These are phyloP conservation scores for Raja brachyura DNA, from an alignment of 2,113 vertebrate genomes.

Conservation along the genomic window DNA sequence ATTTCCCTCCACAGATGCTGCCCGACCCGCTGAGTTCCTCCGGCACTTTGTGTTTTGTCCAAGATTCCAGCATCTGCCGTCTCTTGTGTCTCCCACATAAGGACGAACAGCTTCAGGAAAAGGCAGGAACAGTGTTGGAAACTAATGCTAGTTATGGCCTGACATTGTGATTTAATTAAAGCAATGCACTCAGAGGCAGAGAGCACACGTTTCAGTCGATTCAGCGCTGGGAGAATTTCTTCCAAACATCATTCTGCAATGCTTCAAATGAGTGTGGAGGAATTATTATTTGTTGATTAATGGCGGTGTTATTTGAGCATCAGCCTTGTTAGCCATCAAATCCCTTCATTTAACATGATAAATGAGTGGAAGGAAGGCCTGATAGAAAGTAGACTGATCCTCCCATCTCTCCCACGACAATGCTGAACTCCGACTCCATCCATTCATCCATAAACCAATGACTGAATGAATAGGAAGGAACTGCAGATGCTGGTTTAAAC, in stretches of 20 bases:
- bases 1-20: too few species aligned
- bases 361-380: neutral
- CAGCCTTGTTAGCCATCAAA: neutral
- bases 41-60: too few species aligned
- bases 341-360: neutral
- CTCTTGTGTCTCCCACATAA: neutral
- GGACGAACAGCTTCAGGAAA: neutral
- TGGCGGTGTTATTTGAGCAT: neutral
- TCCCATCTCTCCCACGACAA: too few species aligned
- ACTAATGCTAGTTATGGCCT: neutral
- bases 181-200: neutral
- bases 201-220: neutral
- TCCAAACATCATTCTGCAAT: neutral
- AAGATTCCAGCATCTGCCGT: too few species aligned
- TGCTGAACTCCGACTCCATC: too few species aligned
- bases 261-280: neutral
- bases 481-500: too few species aligned
- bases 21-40: too few species aligned
- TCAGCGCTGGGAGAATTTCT: constrained; percentile 1
- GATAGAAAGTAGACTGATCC: neutral
- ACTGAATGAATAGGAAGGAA: too few species aligned
- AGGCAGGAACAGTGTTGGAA: neutral
- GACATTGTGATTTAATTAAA: neutral
- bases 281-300: neutral
- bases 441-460: too few species aligned